phyloP scores from a whole-genome alignment of 2,113 vertebrate species.

The Petrocephalus microphthalmus region DNA sequence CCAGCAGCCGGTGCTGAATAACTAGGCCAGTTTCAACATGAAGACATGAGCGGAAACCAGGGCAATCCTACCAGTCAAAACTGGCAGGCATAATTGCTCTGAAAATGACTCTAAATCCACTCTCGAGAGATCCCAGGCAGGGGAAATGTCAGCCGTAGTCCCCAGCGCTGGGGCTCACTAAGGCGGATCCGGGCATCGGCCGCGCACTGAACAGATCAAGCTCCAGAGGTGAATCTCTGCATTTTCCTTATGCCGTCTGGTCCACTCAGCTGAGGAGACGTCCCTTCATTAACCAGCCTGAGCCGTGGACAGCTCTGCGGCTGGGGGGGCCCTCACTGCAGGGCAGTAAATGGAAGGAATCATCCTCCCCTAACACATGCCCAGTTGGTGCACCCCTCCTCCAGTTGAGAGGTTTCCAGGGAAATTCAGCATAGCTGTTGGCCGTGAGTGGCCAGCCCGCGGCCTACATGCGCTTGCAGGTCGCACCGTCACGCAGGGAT shows the following conservation, averaged over 20 bases:
- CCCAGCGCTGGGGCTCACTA: slow-evolving; percentile 57
- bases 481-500: not conserved
- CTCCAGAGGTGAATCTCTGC: slow-evolving; percentile 61
- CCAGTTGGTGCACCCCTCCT: not conserved
- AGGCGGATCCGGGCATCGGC: slow-evolving; percentile 30
- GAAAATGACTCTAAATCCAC: slow-evolving; percentile 69
- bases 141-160: slow-evolving; percentile 53
- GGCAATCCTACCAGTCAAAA: slow-evolving; percentile 60
- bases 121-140: slow-evolving; percentile 56
- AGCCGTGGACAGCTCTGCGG: slow-evolving; percentile 61
- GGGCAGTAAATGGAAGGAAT: slow-evolving; percentile 11
- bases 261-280: slow-evolving; percentile 65
- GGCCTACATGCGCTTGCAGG: not conserved
- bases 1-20: slow-evolving; percentile 1
- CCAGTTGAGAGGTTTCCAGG: not conserved
- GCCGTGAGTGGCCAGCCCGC: not conserved
- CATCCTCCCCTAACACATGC: not conserved
- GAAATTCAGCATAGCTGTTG: not conserved
- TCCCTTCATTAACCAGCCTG: slow-evolving; percentile 64
- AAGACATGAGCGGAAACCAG: slow-evolving; percentile 55
- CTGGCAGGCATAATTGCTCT: slow-evolving; percentile 68
- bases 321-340: slow-evolving; percentile 34
- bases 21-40: slow-evolving; percentile 43
- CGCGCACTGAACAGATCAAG: slow-evolving; percentile 55
- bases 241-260: slow-evolving; percentile 61